Evolutionary conservation across 2,888 invertebrate genomes (phyloP), one percentile per base, ranked within the genome.

Genomic region (Eudemis profundana): DNA sequence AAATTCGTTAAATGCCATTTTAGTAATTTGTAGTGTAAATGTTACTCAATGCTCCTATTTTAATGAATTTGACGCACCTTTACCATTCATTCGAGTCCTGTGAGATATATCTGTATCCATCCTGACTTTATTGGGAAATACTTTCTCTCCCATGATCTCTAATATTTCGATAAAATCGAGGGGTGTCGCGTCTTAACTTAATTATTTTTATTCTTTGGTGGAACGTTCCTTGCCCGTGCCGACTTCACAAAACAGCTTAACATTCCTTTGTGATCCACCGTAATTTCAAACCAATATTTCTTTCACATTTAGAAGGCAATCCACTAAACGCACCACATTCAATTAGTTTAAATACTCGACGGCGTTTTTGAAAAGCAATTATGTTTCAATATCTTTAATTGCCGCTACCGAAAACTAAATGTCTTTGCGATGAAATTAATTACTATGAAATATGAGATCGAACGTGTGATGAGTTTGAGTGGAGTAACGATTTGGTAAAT

Each of bases 321-420:
- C 40, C n/a, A 59, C 59, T 65, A 65, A 65, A 65, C 47, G 53
- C 60, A 44, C 21, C 59, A 44, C 40, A 50, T 50, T 61, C 66
- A 66, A 61, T 66, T 66, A 66, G 54, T 51, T 33, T 57, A 51
- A 61, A 61, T 61, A 50, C 46, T 50, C 53, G 19, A 59, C 67
- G 62, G 63, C 36, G 23, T 67, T 67, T 62, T 63, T 67, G 59
- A 57, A 63, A 63, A 50, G 50, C 62, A 65, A 67, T 66, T 61
- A 66, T 53, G 42, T 66, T 66, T 57, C 61, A 62, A 66, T 66
- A 66, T 66, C 40, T 50, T 66, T 66, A 63, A 67, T 67, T 67
- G 57, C 47, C 44, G 67, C 67, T 67, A 67, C 67, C 67, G 67
- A 67, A 67, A 59, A 63, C 62, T 27, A 46, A 56, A 66, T 66